These are phyloP conservation scores for Podarcis raffonei DNA, from an alignment of 2,113 vertebrate genomes.

Conservation along the genomic window DNA sequence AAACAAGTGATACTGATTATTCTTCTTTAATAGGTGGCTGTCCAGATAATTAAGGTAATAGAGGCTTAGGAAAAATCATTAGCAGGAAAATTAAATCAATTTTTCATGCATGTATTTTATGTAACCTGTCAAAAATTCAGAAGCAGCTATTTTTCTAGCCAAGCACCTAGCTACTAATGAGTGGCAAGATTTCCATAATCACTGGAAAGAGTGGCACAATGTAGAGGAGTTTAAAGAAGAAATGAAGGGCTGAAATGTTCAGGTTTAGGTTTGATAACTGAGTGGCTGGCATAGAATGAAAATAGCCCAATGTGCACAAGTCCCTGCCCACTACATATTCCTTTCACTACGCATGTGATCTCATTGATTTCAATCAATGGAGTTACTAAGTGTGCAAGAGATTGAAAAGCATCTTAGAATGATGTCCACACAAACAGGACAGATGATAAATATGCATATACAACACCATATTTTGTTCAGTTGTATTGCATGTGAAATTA, in stretches of 20 bases:
- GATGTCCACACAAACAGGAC: not conserved
- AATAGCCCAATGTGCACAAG: not conserved
- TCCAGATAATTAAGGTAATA: not conserved
- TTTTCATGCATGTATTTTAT: not conserved
- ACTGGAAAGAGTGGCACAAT: not conserved
- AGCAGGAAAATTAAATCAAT: not conserved
- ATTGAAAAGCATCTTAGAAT: not conserved
- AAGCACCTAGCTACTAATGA: not conserved
- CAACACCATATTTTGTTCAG: not conserved
- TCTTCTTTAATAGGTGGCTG: not conserved
- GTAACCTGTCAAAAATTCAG: not conserved
- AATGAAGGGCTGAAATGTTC: not conserved
- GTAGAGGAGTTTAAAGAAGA: not conserved
- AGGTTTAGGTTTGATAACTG: not conserved
- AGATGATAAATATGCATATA: not conserved
- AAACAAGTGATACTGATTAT: constrained; percentile 17
- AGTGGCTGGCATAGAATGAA: not conserved
- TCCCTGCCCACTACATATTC: not conserved
- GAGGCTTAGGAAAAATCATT: not conserved
- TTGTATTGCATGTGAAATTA: not conserved
- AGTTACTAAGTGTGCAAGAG: not conserved
- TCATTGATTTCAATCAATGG: not conserved
- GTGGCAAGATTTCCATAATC: not conserved
- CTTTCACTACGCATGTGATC: not conserved
- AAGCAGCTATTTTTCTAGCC: constrained; percentile 7